phyloP scores from a whole-genome alignment of 2,797 vertebrate species.

The Parauchenoglanis punctatus region DNA sequence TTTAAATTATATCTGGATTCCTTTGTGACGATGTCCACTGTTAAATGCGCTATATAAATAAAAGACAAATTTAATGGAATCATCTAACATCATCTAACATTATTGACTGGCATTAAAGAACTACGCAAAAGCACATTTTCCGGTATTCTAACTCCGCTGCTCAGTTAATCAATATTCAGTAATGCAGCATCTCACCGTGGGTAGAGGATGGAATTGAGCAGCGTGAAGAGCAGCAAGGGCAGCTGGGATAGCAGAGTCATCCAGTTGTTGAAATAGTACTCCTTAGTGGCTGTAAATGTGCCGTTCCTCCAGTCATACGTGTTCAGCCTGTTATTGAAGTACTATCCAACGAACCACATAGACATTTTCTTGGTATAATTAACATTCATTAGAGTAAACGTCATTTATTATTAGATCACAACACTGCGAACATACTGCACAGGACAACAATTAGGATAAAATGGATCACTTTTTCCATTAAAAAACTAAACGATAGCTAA shows the following conservation, averaged over 20 bases:
- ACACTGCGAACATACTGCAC: neutral
- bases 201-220: constrained; percentile 90
- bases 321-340: constrained; percentile 81
- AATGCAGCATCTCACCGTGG: constrained; percentile 75
- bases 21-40: too few relatives aligned
- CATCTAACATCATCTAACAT: too few relatives aligned
- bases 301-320: constrained; percentile 60
- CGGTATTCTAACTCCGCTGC: neutral
- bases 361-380: neutral
- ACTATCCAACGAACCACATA: constrained; percentile 66
- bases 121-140: neutral
- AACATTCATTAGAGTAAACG: neutral
- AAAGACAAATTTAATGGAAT: neutral
- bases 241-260: constrained; percentile 89
- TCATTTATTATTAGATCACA: neutral
- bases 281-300: constrained; percentile 43
- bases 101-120: neutral
- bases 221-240: constrained; percentile 86
- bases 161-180: neutral
- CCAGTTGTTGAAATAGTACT: constrained; percentile 90
- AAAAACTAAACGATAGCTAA: neutral
- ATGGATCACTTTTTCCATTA: too few relatives aligned
- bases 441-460: neutral
- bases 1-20: too few relatives aligned
- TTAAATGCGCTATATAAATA: neutral